These are phyloP conservation scores for Tor tambroides DNA, from an alignment of 2,113 vertebrate species.

Conservation along the genomic window DNA sequence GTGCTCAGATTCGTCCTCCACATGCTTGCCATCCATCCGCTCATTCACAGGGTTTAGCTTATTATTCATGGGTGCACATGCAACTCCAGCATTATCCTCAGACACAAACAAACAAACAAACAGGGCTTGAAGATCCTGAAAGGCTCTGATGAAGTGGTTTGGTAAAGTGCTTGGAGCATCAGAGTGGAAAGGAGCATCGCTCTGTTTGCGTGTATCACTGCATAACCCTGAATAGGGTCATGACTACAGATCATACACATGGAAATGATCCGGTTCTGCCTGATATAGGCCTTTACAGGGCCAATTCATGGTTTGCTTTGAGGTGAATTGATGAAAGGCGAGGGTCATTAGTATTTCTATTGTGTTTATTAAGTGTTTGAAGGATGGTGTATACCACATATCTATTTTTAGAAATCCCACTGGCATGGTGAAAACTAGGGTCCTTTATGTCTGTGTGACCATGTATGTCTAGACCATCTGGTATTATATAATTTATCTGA, in stretches of 20 bases:
- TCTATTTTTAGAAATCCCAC: constrained; percentile 55
- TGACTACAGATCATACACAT: constrained; percentile 54
- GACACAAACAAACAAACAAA: constrained; percentile 22
- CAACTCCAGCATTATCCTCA: constrained; percentile 14
- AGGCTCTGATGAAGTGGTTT: constrained; percentile 42
- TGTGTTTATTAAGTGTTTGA: constrained; percentile 39
- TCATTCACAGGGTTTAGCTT: not conserved
- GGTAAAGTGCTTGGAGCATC: constrained; percentile 42
- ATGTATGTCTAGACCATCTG: constrained; percentile 29
- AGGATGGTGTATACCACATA: constrained; percentile 6
- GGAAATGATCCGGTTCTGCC: constrained; percentile 49
- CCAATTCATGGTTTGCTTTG: constrained; percentile 15
- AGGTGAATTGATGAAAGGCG: constrained; percentile 41
- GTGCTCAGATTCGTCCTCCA: not conserved
- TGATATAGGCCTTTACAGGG: not conserved
- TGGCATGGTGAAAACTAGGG: constrained; percentile 47
- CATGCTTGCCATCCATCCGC: constrained; percentile 5
- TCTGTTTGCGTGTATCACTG: constrained; percentile 6
- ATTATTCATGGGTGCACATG: too few species aligned
- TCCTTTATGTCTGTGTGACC: constrained; percentile 39
- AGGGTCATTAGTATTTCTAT: constrained; percentile 49
- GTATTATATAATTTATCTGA: constrained; percentile 17
- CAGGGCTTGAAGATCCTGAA: constrained; percentile 23
- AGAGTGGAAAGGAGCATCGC: constrained; percentile 13
- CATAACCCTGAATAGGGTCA: constrained; percentile 49